These are phyloP conservation scores for Pemphigus obesinymphae DNA, from an alignment of 1,140 invertebrate genomes.

Conservation along the genomic window DNA sequence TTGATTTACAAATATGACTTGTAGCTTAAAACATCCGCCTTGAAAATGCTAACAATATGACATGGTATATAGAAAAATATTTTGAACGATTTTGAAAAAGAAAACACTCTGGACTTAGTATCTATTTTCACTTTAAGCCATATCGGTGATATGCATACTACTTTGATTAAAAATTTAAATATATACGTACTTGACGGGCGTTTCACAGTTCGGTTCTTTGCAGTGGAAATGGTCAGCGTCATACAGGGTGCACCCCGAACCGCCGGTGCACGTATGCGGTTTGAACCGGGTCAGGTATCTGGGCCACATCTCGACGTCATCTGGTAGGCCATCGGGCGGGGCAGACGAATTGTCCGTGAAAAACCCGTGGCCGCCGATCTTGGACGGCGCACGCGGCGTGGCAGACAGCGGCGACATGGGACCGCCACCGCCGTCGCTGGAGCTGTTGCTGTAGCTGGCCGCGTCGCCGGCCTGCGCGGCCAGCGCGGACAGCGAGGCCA, in stretches of 20 bases:
- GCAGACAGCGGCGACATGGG: constrained; percentile 21
- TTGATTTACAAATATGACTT: too few relatives aligned
- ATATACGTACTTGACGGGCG: constrained; percentile 60
- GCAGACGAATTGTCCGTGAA: constrained; percentile 28
- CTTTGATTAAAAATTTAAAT: too few relatives aligned
- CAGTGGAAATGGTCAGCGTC: constrained; percentile 78
- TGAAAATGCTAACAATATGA: too few relatives aligned
- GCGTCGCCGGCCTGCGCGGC: constrained; percentile 43
- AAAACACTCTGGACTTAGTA: too few relatives aligned
- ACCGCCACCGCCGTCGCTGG: constrained; percentile 53
- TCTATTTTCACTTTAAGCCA: too few relatives aligned
- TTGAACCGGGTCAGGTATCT: constrained; percentile 48
- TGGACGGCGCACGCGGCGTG: neutral
- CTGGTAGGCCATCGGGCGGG: neutral
- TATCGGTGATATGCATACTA: too few relatives aligned
- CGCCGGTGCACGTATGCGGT: constrained; percentile 9
- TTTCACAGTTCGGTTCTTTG: constrained; percentile 61
- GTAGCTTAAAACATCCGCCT: too few relatives aligned
- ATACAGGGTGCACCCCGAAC: constrained; percentile 62
- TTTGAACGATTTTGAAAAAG: too few relatives aligned
- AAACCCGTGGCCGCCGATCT: neutral
- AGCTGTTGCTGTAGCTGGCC: constrained; percentile 51
- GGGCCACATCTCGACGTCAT: constrained; percentile 50
- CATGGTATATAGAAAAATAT: too few relatives aligned
- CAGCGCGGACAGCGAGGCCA: constrained; percentile 46